phyloP scores from a whole-genome alignment of 2,113 vertebrate species.

The Meles meles region DNA sequence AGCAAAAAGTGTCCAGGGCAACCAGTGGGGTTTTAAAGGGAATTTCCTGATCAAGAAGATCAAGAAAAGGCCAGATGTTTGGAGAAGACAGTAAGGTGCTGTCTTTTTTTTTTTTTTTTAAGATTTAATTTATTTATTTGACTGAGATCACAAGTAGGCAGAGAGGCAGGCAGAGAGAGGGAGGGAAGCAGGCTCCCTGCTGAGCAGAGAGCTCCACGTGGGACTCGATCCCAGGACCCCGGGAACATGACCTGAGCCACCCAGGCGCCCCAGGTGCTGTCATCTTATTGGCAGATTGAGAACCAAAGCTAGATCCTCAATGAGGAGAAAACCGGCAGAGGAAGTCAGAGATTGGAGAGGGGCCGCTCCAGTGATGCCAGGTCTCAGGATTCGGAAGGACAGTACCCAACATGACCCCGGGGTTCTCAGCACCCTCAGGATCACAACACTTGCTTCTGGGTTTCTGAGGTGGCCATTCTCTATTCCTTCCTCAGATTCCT shows the following conservation, averaged over 20 bases:
- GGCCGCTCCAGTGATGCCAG: neutral
- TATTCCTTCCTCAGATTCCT: neutral
- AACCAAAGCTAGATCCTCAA: neutral
- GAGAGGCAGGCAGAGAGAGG: no score
- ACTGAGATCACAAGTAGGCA: no score
- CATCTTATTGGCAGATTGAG: neutral
- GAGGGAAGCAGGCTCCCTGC: no score
- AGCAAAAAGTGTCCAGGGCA: neutral
- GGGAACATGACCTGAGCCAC: no score
- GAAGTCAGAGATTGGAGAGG: neutral
- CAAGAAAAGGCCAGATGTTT: neutral
- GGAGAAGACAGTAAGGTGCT: neutral
- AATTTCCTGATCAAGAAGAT: neutral
- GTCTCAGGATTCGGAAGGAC: neutral
- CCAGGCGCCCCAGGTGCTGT: no score
- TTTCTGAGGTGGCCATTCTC: neutral
- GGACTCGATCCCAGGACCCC: no score
- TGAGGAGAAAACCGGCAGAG: neutral
- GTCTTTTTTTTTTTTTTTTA: no score
- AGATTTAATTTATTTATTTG: no score
- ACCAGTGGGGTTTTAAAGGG: neutral
- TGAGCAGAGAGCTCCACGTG: no score
- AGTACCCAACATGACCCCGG: fast-evolving
- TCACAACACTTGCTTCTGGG: neutral
- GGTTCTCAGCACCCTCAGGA: neutral